Conservation (phyloP, 1,140 invertebrate species). For the Drosophila sproati region DNA sequence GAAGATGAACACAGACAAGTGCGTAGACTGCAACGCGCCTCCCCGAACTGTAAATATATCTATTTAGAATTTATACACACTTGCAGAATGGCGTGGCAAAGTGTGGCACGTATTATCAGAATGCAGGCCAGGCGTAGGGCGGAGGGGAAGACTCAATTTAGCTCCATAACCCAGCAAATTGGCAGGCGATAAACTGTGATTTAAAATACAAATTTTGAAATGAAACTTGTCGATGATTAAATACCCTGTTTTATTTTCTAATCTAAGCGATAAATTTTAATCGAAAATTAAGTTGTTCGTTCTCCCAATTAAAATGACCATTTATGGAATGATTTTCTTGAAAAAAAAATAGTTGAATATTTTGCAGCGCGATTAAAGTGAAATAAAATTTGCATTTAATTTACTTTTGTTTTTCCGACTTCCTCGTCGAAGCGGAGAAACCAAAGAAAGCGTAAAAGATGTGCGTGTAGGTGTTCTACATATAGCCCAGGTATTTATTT, state of each 20-base stretch:
- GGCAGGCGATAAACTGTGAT: constrained; percentile 34
- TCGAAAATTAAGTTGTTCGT: background rate
- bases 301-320: background rate
- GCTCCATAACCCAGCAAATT: constrained; percentile 27
- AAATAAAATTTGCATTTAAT: constrained; percentile 18
- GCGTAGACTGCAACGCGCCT: background rate
- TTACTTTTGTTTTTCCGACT: constrained; percentile 2
- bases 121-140: constrained; percentile 12
- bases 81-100: background rate
- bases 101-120: background rate
- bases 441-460: background rate
- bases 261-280: no score
- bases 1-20: constrained; percentile 5
- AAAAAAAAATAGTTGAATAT: background rate
- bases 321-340: no score
- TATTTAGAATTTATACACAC: background rate
- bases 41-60: constrained; percentile 12
- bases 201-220: constrained; percentile 29
- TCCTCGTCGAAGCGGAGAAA: constrained; percentile 13
- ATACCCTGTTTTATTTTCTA: background rate
- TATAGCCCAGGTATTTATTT: no score
- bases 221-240: background rate
- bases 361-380: constrained; percentile 16
- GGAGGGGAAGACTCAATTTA: background rate
- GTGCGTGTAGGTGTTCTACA: background rate